Evolutionary conservation across 2,113 vertebrate species (phyloP), one percentile per base, ranked within the genome.

Genomic region (Mesitornis unicolor): DNA sequence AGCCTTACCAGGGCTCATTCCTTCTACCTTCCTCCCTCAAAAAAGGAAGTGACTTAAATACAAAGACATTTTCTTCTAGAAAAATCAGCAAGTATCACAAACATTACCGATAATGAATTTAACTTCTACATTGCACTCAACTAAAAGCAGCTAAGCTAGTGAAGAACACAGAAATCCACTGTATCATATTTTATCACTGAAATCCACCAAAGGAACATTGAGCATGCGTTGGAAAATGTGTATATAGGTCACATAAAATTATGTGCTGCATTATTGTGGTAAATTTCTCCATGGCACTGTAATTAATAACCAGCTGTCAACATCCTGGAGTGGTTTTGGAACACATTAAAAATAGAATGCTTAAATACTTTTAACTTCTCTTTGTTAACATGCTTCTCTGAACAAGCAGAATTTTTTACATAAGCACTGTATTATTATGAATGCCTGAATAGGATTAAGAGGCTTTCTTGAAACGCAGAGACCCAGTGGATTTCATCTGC

Each of bases 301-400:
- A 91, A 93, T 87, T 75, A 91, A 76, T 82, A 95, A 91, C 56
- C n/a, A 79, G 48, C n/a, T 95, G 69, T 79, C 70, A 89, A 68
- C 60, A 81, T 79, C 13, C 74, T 69, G 53, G 8, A 45, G 17
- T 61, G 13, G 6, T 9, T 94, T 84, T 87, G 31, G 65, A 92
- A 73, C 73, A 86, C 19, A 19, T 59, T 77, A 54, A 84, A 51
- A 48, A 70, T 8, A n/a, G 12, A 4, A 85, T 35, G 36, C 36
- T 48, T 65, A 82, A 94, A 60, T 65, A 82, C 50, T 82, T 94
- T 47, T 29, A 63, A 84, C 36, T 81, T 87, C 21, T 88, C 92
- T 89, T 73, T 69, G 69, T 79, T 94, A 89, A 56, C 47, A 38
- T 19, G 17, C 17, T 31, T 43, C 77, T 94, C 68, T 63, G 86